Base-by-base conservation (phyloP, 2,888 invertebrate species). In the Drosophila greeni region DNA sequence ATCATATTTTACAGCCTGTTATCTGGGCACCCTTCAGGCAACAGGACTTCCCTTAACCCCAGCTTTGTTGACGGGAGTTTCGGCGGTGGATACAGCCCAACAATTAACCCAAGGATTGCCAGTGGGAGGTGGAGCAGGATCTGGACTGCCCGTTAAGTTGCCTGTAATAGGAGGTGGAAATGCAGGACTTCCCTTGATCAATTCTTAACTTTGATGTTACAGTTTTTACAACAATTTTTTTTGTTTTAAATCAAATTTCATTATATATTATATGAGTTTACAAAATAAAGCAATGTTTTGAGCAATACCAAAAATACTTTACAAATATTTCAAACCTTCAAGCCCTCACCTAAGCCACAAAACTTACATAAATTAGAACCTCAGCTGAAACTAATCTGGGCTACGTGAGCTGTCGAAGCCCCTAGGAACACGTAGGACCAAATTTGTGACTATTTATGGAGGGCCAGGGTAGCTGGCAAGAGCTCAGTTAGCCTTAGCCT, bases 371-470 rank as follows among this genome's bases (percentile, higher is more conserved):
- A 42, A 12, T 11, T 24, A 9, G 18, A 16, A 4, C 8, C 14
- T 16, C 3, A n/a, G 16, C 16, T 7, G 2, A 48, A 49, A 16
- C 20, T 48, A 64, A 76, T 74, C 66, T 52, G n/a, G 8, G 2
- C 33, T 68, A 72, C 75, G 81, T 75, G 75, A 14, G 43, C 29
- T 20, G 31, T 9, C 12, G 7, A 3, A 11, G 6, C 8, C 14
- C 48, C 9, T 5, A 16, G 16, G 3, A 12, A 59, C 75, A 81
- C 81, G 81, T 77, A 74, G 31, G 5, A 23, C 16, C 2, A 6
- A 24, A 24, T 36, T 36, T 24, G n/a, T n/a, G 20, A 23, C 69
- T 77, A 75, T 77, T 75, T 81, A 75, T 65, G 37, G 36, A n/a
- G 31, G 39, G 9, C 5, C 23, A 20, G 11, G 2, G 18, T 18